Conservation (phyloP, 2,888 invertebrate genomes). For the Synergus japonicus region DNA sequence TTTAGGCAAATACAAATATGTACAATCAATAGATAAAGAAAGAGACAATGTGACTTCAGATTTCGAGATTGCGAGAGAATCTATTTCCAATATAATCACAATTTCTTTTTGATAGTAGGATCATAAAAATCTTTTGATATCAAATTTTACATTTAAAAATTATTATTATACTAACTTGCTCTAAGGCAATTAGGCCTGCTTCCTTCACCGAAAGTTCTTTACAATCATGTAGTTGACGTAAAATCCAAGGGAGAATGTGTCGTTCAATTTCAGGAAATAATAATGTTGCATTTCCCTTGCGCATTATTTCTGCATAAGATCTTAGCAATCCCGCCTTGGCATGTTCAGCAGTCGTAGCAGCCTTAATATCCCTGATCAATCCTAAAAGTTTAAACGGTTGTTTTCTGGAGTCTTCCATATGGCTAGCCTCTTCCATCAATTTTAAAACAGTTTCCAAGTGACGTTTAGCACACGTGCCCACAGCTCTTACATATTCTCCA, state of each 20-base stretch:
- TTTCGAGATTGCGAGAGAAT: too few relatives aligned
- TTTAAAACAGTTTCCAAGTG: constrained; percentile 64
- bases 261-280: constrained; percentile 63
- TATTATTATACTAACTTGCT: constrained; percentile 60
- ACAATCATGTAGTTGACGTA: constrained; percentile 67
- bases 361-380: constrained; percentile 68
- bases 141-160: too few relatives aligned
- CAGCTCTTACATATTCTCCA: constrained; percentile 66
- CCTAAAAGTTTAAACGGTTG: constrained; percentile 69
- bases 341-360: constrained; percentile 68
- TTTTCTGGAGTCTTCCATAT: constrained; percentile 64
- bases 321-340: constrained; percentile 68
- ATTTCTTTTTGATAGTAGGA: too few relatives aligned
- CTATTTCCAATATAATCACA: too few relatives aligned
- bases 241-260: constrained; percentile 69
- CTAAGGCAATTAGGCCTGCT: constrained; percentile 68
- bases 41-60: too few relatives aligned
- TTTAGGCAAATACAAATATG: too few relatives aligned
- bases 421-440: constrained; percentile 67
- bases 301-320: constrained; percentile 69
- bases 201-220: constrained; percentile 67
- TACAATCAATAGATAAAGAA: too few relatives aligned
- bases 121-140: too few relatives aligned
- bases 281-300: constrained; percentile 57
- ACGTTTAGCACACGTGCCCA: constrained; percentile 68